phyloP scores from a whole-genome alignment of 2,113 vertebrate genomes.

The Aegithalos caudatus region DNA sequence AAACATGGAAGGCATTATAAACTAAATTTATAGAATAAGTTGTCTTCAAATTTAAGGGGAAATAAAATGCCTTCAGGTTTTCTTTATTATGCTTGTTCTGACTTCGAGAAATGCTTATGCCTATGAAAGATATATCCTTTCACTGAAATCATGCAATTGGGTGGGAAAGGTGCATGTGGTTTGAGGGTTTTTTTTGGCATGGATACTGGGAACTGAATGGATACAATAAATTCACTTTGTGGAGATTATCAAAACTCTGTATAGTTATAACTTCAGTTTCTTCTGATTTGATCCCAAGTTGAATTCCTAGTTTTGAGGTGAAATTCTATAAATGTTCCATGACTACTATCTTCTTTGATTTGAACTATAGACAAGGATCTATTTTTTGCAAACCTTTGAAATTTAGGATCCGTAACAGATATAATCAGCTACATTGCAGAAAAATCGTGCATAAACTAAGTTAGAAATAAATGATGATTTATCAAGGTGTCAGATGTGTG shows the following conservation, averaged over 20 bases:
- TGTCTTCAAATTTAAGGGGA: neutral
- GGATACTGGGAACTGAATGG: neutral
- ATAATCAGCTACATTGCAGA: neutral
- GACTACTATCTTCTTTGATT: neutral
- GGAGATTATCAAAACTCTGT: fast-evolving
- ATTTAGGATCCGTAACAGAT: neutral
- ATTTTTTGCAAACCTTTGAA: conserved; percentile 15
- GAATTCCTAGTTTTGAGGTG: neutral
- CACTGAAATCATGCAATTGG: neutral
- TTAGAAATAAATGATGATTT: conserved; percentile 59
- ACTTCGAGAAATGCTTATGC: neutral
- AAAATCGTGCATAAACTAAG: conserved; percentile 27
- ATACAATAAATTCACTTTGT: neutral
- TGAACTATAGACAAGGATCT: neutral
- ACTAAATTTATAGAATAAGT: neutral
- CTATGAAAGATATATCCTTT: neutral
- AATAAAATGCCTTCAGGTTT: neutral
- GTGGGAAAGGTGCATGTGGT: neutral
- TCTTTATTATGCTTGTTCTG: neutral
- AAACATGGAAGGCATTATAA: neutral
- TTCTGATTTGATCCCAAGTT: neutral
- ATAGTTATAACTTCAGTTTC: neutral
- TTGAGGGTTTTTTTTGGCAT: neutral
- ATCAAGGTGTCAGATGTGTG: conserved; percentile 50
- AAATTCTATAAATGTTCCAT: neutral